Evolutionary conservation across 2,113 vertebrate genomes (phyloP), one percentile per base, ranked within the genome.

Genomic region (Calyptommatus sinebrachiatus): DNA sequence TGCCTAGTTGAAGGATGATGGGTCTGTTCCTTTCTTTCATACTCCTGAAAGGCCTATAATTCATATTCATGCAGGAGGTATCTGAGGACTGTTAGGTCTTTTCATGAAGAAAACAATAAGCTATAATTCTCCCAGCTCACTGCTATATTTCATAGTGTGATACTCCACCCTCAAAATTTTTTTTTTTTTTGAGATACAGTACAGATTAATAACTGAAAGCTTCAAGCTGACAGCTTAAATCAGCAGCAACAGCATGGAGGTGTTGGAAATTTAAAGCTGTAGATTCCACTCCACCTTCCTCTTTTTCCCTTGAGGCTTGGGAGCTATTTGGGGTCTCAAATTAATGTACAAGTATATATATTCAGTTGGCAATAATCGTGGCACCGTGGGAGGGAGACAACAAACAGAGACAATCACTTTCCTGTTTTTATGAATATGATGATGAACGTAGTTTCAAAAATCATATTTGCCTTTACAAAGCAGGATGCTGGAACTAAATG

Each of bases 181-280:
- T 4, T n/a, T n/a, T 67, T 86, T 84, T 79, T 70, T 35, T 9
- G 61, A 83, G 60, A 78, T 57, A 57, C 53, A 57, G 53, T 57
- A 57, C 75, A 85, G 53, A 74, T 61, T 21, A 88, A 77, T 46
- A 73, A 61, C 62, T 76, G 68, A 83, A 80, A 70, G 22, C 71
- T 50, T 84, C 88, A 75, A 76, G 53, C 20, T 75, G 75, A 77
- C 80, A 78, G 62, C 77, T 79, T 76, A 73, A 83, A 85, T 77
- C 73, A 75, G 68, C 70, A 85, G 53, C 77, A 89, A 77, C 31
- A 77, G 82, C 31, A 1, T 18, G 61, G 62, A 84, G 62, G 57
- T 53, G 60, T 71, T 87, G 0, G 8, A 41, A 71, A 81, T 46
- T 68, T 26, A 9, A 35, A 81, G 8, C 26, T 73, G 48, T 0